These are phyloP conservation scores for Sceloporus undulatus DNA, from an alignment of 2,113 vertebrate genomes.

Conservation along the genomic window DNA sequence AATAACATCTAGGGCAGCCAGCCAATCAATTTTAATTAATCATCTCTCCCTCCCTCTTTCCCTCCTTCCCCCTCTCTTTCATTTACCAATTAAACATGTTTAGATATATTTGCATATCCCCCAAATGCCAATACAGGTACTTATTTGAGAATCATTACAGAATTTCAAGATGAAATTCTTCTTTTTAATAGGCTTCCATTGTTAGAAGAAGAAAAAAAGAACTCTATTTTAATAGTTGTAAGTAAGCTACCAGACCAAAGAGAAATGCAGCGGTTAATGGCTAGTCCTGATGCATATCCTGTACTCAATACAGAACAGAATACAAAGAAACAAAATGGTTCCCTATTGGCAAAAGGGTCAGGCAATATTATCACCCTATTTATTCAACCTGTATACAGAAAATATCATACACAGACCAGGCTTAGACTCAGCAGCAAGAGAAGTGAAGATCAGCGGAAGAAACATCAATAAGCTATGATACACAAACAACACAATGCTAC, in stretches of 20 bases:
- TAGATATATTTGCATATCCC: neutral
- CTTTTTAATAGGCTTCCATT: neutral
- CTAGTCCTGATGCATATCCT: too few species aligned
- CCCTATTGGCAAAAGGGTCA: too few species aligned
- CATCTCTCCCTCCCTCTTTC: neutral
- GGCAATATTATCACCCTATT: too few species aligned
- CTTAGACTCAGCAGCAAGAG: too few species aligned
- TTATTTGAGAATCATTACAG: neutral
- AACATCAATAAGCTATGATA: too few species aligned
- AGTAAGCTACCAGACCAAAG: neutral
- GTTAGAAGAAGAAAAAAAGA: neutral
- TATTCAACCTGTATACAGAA: too few species aligned
- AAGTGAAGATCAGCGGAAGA: too few species aligned
- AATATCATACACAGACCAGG: too few species aligned
- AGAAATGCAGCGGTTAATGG: neutral
- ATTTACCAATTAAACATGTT: neutral
- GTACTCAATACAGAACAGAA: too few species aligned
- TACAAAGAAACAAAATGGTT: too few species aligned
- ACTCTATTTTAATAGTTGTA: neutral
- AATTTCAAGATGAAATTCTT: neutral
- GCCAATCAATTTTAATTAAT: neutral
- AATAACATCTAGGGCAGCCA: neutral
- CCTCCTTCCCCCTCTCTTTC: neutral
- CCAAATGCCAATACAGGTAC: too few species aligned
- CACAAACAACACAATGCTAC: too few species aligned